Conservation (phyloP, 2,113 vertebrate species). For the Alligator mississippiensis region DNA sequence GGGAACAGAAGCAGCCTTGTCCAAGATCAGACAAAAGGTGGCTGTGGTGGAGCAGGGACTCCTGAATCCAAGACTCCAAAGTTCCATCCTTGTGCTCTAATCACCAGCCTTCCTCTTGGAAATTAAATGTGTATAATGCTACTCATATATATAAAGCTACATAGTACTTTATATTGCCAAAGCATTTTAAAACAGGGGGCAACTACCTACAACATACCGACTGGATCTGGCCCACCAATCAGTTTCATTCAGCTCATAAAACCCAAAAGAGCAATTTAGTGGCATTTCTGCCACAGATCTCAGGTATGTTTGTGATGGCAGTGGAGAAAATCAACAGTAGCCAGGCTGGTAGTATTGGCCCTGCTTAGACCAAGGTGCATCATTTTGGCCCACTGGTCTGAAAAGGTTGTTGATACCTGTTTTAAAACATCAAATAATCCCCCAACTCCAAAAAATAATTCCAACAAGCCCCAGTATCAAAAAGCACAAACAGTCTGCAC, state of each 20-base stretch:
- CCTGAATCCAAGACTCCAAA: neutral
- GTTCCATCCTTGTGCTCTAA: neutral
- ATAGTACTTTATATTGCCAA: neutral
- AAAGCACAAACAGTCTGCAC: neutral
- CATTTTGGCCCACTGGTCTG: no score
- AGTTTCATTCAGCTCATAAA: no score
- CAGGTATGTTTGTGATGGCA: no score
- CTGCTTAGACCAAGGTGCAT: no score
- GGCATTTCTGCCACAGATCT: no score
- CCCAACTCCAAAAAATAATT: neutral
- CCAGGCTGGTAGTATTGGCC: no score
- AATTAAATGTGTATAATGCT: neutral
- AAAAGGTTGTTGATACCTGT: neutral
- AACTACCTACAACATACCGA: no score
- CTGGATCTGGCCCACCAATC: no score
- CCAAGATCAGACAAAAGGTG: neutral
- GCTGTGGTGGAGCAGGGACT: neutral
- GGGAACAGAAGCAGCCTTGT: neutral
- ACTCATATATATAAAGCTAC: neutral
- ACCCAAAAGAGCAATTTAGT: no score
- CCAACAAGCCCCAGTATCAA: neutral
- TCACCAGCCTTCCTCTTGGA: neutral
- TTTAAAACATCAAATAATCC: neutral
- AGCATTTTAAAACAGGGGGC: neutral
- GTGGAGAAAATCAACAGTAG: no score